Base-by-base conservation (phyloP, 1,140 invertebrate species). In the Drosophila subobscura region DNA sequence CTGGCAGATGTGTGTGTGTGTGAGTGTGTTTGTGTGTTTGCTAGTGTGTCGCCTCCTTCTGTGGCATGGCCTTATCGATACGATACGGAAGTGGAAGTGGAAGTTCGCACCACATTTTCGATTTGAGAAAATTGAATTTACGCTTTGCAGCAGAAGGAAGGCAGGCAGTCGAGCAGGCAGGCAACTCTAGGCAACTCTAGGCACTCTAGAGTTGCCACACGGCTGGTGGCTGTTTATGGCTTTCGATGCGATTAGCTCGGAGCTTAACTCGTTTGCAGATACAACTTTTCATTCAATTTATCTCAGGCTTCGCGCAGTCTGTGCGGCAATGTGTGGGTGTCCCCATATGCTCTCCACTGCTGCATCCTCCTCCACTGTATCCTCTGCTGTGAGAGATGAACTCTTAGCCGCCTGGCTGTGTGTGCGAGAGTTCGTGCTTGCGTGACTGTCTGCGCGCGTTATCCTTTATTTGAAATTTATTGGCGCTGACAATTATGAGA, bases 1-100 rank as follows among this genome's bases (percentile, higher is more conserved):
- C 72, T 77, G 81, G 33, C 57, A 23, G 40, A 27, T 59, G 57
- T 59, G 29, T 72, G 64, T 14, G 27, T 54, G 72, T 64, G 44
- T 42, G 46, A 59, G n/a, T 60, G 10, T 46, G n/a, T 33, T 22
- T 33, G 44, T 10, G 16, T 25, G 27, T 51, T 8, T 37, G 3
- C 0, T 0, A 0, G 33, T 37, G 33, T 37, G 33, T 4, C 8
- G 10, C 33, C 33, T 37, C 12, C 29, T 33, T 10, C 29, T 33
- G 29, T 33, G 73, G 78, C 42, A 51, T 76, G 29, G 29, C 29
- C 8, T 33, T 27, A 8, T 58, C 77, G 77, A 86, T 85, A 20
- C 83, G 81, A 81, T 86, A 64, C 64, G 81, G 77, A 81, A 85
- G 77, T 86, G 81, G 77, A 80, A 85, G 83, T 88, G 70, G 71